Evolutionary conservation across 2,797 vertebrate species (phyloP).

Genomic region (Enteromius fasciolatus): DNA sequence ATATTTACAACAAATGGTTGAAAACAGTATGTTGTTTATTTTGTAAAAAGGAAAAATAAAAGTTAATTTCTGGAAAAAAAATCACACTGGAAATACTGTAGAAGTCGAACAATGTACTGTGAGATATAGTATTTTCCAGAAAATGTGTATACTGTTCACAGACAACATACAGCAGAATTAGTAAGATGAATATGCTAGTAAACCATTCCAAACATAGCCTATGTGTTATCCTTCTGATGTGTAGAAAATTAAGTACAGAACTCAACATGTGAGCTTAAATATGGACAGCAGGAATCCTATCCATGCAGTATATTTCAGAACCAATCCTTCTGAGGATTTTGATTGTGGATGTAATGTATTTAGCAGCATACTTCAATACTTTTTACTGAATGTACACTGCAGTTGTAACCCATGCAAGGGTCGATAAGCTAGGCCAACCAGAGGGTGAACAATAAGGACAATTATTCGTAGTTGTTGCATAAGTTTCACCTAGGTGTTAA

Average conservation of each 20-base stretch:
- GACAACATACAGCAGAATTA: not conserved
- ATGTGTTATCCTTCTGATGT: not conserved
- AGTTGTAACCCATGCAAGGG: slow-evolving; percentile 22
- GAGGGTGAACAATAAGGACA: slow-evolving; percentile 41
- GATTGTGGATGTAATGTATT: slow-evolving; percentile 45
- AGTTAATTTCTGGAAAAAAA: not conserved
- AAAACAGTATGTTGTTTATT: not conserved
- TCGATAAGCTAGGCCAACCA: slow-evolving; percentile 32
- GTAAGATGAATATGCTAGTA: not conserved
- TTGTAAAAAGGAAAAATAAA: too few species aligned
- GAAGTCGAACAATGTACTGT: not conserved
- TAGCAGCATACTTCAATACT: slow-evolving; percentile 34
- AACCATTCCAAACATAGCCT: slow-evolving; percentile 3
- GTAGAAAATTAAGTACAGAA: slow-evolving; percentile 17
- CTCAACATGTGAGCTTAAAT: slow-evolving; percentile 6
- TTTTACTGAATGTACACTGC: slow-evolving; percentile 54
- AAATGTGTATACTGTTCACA: not conserved
- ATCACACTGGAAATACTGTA: not conserved
- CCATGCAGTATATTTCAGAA: slow-evolving; percentile 47
- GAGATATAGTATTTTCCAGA: not conserved
- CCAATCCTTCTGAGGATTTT: slow-evolving; percentile 36
- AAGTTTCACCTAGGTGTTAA: slow-evolving; percentile 30
- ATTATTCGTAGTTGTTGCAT: slow-evolving; percentile 33
- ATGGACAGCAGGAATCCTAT: slow-evolving; percentile 10
- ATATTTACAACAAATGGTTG: not conserved